These are phyloP conservation scores for Crypturellus undulatus DNA, from an alignment of 2,113 vertebrate genomes.

Conservation along the genomic window DNA sequence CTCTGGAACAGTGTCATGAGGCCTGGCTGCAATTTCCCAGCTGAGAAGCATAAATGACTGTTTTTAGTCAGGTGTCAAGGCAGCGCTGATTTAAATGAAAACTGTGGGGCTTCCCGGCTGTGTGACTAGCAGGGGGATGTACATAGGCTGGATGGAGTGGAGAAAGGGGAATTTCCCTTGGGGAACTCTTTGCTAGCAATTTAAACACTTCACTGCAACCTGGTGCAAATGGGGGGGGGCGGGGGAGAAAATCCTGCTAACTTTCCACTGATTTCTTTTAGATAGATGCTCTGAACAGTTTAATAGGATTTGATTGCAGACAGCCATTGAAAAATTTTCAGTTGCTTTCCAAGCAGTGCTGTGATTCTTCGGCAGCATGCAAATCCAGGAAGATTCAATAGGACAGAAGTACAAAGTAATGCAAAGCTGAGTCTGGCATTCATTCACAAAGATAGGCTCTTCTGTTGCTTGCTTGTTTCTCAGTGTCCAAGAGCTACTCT, in stretches of 20 bases:
- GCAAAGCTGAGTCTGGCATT: background rate
- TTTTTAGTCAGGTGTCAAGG: background rate
- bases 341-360: background rate
- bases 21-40: background rate
- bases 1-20: background rate
- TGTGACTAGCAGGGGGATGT: background rate
- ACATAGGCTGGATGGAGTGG: background rate
- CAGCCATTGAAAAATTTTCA: background rate
- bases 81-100: background rate
- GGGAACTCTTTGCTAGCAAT: background rate
- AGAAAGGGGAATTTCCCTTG: background rate
- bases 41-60: background rate
- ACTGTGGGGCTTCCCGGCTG: background rate
- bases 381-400: background rate
- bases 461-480: background rate
- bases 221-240: background rate
- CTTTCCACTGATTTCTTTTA: background rate
- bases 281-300: background rate
- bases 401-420: background rate
- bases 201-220: background rate
- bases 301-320: background rate
- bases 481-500: background rate
- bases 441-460: background rate
- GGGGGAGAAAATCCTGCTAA: background rate
- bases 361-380: accelerated